Evolutionary conservation across 2,888 invertebrate species (phyloP).

Genomic region (Aspidapion aeneum): DNA sequence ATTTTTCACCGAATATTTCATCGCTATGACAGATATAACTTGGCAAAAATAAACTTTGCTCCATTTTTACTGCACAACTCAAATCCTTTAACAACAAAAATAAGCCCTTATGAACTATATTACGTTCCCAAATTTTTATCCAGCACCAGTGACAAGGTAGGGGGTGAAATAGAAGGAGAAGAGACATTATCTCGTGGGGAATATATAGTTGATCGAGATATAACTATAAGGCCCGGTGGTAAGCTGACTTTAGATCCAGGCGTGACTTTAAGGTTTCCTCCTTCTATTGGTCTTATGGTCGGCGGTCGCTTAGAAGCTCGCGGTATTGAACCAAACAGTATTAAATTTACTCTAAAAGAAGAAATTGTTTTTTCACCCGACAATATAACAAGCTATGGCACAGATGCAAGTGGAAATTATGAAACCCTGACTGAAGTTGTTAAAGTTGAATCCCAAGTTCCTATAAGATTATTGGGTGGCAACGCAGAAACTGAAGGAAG

Average conservation of each 20-base stretch:
- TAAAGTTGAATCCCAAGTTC: slow-evolving; percentile 60
- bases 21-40: slow-evolving; percentile 88
- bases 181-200: slow-evolving; percentile 79
- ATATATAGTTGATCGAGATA: slow-evolving; percentile 90
- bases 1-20: slow-evolving; percentile 76
- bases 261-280: slow-evolving; percentile 84
- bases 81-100: slow-evolving; percentile 82
- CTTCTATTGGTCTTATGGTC: slow-evolving; percentile 94
- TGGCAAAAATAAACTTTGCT: slow-evolving; percentile 87
- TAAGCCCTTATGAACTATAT: slow-evolving; percentile 65
- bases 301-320: slow-evolving; percentile 86
- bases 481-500: slow-evolving; percentile 80
- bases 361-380: slow-evolving; percentile 64
- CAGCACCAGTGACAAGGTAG: slow-evolving; percentile 64
- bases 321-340: slow-evolving; percentile 75
- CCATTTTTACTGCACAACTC: slow-evolving; percentile 89
- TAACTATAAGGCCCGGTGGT: slow-evolving; percentile 92
- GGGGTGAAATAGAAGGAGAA: slow-evolving; percentile 91
- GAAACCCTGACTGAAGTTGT: slow-evolving; percentile 59
- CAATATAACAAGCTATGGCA: slow-evolving; percentile 50
- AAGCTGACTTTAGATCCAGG: slow-evolving; percentile 85
- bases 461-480: slow-evolving; percentile 80
- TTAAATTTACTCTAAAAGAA: slow-evolving; percentile 74
- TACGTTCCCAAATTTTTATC: slow-evolving; percentile 76
- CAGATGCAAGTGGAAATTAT: slow-evolving; percentile 54